Percentiles rank a stretch among this genome's conserved stretches.
These are phyloP conservation scores for Muscina levida DNA, from an alignment of 2,888 invertebrate species.

Conservation along the genomic window DNA sequence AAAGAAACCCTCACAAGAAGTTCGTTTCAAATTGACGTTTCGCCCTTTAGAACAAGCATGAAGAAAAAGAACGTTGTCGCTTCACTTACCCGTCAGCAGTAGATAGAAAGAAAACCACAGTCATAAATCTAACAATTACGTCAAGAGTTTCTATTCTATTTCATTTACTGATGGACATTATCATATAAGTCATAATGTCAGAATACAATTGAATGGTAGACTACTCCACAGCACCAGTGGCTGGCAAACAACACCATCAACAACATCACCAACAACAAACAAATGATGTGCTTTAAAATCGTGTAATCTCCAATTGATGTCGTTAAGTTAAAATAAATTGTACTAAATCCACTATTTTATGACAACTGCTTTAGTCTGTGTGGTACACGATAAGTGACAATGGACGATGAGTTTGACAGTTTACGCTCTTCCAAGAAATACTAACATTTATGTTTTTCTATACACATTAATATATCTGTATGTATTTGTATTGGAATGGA, in stretches of 20 bases:
- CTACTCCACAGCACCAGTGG: not conserved
- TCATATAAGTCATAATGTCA: constrained; percentile 64
- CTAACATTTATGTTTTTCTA: not conserved
- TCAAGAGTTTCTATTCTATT: not conserved
- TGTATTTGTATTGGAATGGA: constrained; percentile 6
- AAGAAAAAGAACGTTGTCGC: too few species aligned
- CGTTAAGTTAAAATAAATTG: constrained; percentile 20
- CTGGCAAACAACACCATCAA: not conserved
- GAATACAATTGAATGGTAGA: constrained; percentile 52
- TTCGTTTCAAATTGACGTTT: not conserved
- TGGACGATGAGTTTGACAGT: not conserved
- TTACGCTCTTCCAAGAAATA: constrained; percentile 9
- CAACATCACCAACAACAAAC: not conserved
- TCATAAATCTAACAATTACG: constrained; percentile 11
- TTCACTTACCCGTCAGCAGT: too few species aligned
- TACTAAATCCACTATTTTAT: not conserved
- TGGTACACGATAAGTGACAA: not conserved
- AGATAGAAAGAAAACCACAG: not conserved
- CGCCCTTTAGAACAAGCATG: not conserved
- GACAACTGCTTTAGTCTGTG: not conserved
- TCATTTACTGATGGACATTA: constrained; percentile 38
- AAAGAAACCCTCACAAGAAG: not conserved
- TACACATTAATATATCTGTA: not conserved
- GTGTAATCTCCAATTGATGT: not conserved
- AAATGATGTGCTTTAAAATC: not conserved